Conservation (phyloP, 2,888 invertebrate genomes). For the Brenthis hecate region DNA sequence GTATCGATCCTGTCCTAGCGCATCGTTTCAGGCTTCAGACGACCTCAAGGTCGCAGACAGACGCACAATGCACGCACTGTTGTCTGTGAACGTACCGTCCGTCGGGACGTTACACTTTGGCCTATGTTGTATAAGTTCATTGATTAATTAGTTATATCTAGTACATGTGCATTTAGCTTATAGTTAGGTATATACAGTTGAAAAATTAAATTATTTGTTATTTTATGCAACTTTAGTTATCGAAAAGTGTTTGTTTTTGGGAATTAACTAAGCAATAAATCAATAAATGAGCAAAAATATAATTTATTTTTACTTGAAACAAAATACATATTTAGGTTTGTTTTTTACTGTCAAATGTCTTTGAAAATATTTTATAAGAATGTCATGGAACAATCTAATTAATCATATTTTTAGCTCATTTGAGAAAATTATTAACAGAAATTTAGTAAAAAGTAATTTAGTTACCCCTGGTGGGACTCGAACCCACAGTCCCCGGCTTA, state of each 20-base stretch:
- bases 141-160: constrained; percentile 9
- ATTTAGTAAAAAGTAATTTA: constrained; percentile 77
- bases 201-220: too few species aligned
- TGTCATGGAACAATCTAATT: too few species aligned
- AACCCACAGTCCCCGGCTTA: constrained; percentile 90
- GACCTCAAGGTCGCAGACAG: constrained; percentile 80
- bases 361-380: too few species aligned
- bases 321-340: too few species aligned
- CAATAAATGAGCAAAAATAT: too few species aligned
- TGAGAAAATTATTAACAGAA: not conserved
- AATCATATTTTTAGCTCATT: not conserved
- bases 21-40: constrained; percentile 65
- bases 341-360: too few species aligned
- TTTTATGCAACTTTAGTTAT: too few species aligned
- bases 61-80: constrained; percentile 55
- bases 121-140: constrained; percentile 32
- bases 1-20: constrained; percentile 59
- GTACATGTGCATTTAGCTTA: not conserved
- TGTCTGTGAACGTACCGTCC: constrained; percentile 41
- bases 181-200: too few species aligned
- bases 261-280: too few species aligned
- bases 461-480: constrained; percentile 82
- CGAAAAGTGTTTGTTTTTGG: too few species aligned
- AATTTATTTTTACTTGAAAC: too few species aligned
- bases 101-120: constrained; percentile 38